These are phyloP conservation scores for Drosophila sp. DNA, from an alignment of 1,140 invertebrate genomes.

Conservation along the genomic window DNA sequence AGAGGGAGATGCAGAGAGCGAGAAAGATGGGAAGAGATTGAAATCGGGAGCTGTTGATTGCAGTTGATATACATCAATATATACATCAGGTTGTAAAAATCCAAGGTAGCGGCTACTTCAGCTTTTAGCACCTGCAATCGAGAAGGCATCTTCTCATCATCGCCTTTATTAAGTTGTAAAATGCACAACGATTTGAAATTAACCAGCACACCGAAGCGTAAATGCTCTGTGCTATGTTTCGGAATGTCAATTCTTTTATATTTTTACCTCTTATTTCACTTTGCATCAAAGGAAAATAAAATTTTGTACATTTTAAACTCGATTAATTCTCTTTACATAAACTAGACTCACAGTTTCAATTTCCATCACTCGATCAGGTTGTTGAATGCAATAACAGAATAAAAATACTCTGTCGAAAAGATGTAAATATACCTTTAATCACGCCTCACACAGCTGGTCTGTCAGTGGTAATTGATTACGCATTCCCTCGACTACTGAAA, in stretches of 20 bases:
- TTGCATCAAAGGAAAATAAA: too few relatives aligned
- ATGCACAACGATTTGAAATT: slow-evolving; percentile 20
- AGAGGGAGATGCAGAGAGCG: not conserved
- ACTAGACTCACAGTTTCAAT: too few relatives aligned
- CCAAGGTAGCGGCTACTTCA: slow-evolving; percentile 35
- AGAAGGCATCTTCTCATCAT: slow-evolving; percentile 29
- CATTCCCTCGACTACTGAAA: slow-evolving; percentile 18
- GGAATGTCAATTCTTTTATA: too few relatives aligned
- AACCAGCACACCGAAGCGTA: slow-evolving; percentile 12
- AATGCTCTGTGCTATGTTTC: slow-evolving; percentile 33
- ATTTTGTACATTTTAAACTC: too few relatives aligned
- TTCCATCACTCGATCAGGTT: not conserved
- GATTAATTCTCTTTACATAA: too few relatives aligned
- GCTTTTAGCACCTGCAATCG: slow-evolving; percentile 60
- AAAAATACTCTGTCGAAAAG: not conserved
- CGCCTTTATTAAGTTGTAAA: slow-evolving; percentile 56
- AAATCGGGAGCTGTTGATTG: slow-evolving; percentile 49
- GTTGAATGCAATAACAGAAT: not conserved
- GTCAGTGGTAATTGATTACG: slow-evolving; percentile 53
- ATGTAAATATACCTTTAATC: slow-evolving; percentile 11
- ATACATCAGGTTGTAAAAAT: slow-evolving; percentile 45
- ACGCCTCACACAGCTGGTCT: slow-evolving; percentile 30
- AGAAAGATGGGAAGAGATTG: slow-evolving; percentile 12
- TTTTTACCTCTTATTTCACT: too few relatives aligned
- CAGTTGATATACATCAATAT: slow-evolving; percentile 49